Percentiles rank a stretch among this genome's conserved stretches.
These are phyloP conservation scores for Euschistus heros DNA, from an alignment of 1,140 invertebrate species.

Conservation along the genomic window DNA sequence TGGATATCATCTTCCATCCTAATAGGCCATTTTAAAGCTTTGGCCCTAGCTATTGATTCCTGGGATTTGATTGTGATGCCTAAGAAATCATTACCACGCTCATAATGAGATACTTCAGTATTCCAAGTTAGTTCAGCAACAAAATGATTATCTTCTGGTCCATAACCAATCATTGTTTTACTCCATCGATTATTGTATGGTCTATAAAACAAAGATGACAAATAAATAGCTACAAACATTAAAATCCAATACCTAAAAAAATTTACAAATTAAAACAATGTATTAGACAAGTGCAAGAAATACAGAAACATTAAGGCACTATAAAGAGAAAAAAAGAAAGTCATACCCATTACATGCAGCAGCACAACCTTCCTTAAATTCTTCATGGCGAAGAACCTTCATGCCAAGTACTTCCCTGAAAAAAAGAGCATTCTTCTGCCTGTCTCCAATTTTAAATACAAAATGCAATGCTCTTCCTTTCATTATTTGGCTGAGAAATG, in stretches of 20 bases:
- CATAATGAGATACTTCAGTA: slow-evolving; percentile 81
- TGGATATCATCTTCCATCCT: slow-evolving; percentile 42
- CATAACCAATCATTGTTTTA: slow-evolving; percentile 99
- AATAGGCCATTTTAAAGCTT: slow-evolving; percentile 51
- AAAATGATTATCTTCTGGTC: slow-evolving; percentile 88
- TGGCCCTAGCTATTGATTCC: slow-evolving; percentile 61
- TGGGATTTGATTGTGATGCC: slow-evolving; percentile 76
- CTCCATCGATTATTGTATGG: slow-evolving; percentile 97
- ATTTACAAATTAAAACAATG: neutral
- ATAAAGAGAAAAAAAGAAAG: neutral
- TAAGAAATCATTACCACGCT: slow-evolving; percentile 77
- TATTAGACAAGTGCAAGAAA: neutral
- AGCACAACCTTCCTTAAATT: slow-evolving; percentile 91
- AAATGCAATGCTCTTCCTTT: slow-evolving; percentile 69
- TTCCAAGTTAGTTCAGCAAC: slow-evolving; percentile 96
- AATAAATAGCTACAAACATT: neutral
- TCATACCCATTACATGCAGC: slow-evolving; percentile 91
- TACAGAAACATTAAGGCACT: neutral
- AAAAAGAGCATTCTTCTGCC: slow-evolving; percentile 73
- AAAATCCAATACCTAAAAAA: neutral
- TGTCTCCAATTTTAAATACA: slow-evolving; percentile 88
- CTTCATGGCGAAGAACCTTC: slow-evolving; percentile 93
- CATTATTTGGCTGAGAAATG: slow-evolving; percentile 35
- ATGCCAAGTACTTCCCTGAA: slow-evolving; percentile 84
- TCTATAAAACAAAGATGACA: slow-evolving; percentile 41